Conservation (phyloP, 2,113 vertebrate species). For the Anguilla japonica region DNA sequence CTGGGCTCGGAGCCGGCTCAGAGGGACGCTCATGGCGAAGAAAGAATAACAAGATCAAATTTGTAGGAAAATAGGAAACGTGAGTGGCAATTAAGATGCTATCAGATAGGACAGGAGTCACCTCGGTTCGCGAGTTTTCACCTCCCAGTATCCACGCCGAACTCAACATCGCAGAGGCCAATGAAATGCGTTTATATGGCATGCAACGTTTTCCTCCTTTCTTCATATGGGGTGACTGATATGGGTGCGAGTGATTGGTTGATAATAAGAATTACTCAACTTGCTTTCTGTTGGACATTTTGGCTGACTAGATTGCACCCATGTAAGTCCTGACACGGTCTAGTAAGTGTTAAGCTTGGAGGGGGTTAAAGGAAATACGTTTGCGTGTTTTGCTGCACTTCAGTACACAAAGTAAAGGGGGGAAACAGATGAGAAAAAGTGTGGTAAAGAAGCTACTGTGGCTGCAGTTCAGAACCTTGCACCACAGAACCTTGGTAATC, state of each 20-base stretch:
- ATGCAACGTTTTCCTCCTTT: slow-evolving; percentile 6
- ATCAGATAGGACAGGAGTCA: slow-evolving; percentile 7
- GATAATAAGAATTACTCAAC: neutral
- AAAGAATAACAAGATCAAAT: slow-evolving; percentile 37
- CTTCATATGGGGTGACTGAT: neutral
- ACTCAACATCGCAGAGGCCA: neutral
- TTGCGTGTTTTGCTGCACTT: slow-evolving; percentile 17
- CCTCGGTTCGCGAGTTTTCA: neutral
- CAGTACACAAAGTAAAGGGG: slow-evolving; percentile 7
- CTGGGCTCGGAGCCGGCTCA: slow-evolving; percentile 11
- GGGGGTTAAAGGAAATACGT: slow-evolving; percentile 7
- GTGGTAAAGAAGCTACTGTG: slow-evolving; percentile 24
- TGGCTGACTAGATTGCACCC: neutral
- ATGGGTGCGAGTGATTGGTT: neutral
- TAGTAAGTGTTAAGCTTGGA: slow-evolving; percentile 15
- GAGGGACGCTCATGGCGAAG: slow-evolving; percentile 14
- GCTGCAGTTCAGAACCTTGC: neutral
- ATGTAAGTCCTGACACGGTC: neutral
- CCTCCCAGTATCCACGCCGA: neutral
- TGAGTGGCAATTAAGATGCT: slow-evolving; percentile 26
- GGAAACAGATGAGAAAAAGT: neutral
- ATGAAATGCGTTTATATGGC: neutral
- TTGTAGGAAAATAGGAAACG: slow-evolving; percentile 15
- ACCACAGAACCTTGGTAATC: neutral
- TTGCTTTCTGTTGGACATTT: neutral